phyloP scores from a whole-genome alignment of 1,140 invertebrate genomes.

The Harlomillsia oculata region DNA sequence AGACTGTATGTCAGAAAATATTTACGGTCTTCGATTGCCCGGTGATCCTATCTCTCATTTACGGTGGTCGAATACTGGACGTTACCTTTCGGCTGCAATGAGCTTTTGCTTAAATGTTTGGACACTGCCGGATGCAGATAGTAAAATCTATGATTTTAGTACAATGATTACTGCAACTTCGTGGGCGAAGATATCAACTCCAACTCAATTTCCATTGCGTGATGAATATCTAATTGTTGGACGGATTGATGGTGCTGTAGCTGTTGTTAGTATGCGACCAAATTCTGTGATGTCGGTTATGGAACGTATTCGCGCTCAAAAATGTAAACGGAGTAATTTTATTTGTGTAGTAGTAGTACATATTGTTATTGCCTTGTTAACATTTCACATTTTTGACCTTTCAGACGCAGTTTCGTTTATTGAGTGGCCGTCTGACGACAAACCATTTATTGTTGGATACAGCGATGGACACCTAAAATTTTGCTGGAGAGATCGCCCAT shows the following conservation, averaged over 20 bases:
- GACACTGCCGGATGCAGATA: conserved; percentile 42
- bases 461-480: conserved; percentile 24
- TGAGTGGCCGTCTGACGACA: conserved; percentile 22
- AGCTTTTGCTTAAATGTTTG: conserved; percentile 53
- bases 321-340: conserved; percentile 10
- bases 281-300: conserved; percentile 33
- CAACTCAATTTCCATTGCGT: conserved; percentile 35
- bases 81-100: conserved; percentile 49
- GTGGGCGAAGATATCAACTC: conserved; percentile 43
- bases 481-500: conserved; percentile 3
- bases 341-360: too few species aligned
- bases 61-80: conserved; percentile 47
- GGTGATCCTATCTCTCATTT: conserved; percentile 47
- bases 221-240: conserved; percentile 47
- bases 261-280: conserved; percentile 39
- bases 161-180: conserved; percentile 46
- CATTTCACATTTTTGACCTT: background rate
- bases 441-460: conserved; percentile 16
- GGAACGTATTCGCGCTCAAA: conserved; percentile 11
- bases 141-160: conserved; percentile 41
- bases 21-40: conserved; percentile 46
- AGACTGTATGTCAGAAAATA: conserved; percentile 43
- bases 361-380: background rate
- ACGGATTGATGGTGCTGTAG: conserved; percentile 46
- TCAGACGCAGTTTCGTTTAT: conserved; percentile 17